These are phyloP conservation scores for Meandrina meandrites DNA, from an alignment of 92 coral and sea anemone species.

Conservation along the genomic window DNA sequence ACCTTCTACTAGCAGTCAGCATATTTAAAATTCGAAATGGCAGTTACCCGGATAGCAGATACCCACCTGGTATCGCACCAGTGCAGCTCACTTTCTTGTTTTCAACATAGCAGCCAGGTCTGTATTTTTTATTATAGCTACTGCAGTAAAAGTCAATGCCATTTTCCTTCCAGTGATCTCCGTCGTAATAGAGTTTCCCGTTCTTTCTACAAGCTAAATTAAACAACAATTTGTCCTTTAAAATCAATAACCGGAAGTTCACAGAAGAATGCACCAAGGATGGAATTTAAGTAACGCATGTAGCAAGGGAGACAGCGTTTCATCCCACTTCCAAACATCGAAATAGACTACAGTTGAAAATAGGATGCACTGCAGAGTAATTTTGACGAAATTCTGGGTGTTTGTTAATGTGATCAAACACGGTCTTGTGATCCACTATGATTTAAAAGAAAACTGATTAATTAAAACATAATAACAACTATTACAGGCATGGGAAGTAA, in stretches of 20 bases:
- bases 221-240: background rate
- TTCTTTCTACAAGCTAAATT: conserved; percentile 9
- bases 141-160: conserved; percentile 14
- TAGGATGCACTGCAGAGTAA: too few relatives aligned
- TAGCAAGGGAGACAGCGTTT: background rate
- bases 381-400: too few relatives aligned
- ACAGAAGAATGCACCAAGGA: background rate
- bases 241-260: background rate
- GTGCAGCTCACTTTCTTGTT: background rate
- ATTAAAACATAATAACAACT: too few relatives aligned
- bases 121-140: background rate
- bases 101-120: conserved; percentile 11
- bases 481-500: too few relatives aligned
- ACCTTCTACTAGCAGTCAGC: too few relatives aligned
- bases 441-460: too few relatives aligned
- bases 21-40: too few relatives aligned
- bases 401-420: too few relatives aligned
- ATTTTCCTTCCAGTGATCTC: conserved; percentile 18
- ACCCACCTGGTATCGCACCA: conserved; percentile 10
- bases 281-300: background rate
- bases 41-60: too few relatives aligned
- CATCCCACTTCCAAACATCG: too few relatives aligned
- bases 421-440: too few relatives aligned
- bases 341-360: too few relatives aligned
- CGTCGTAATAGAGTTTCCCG: background rate